Percentiles rank a stretch among this genome's conserved stretches.
These are phyloP conservation scores for Mormyrus iriodes DNA, from an alignment of 2,113 vertebrate genomes.

Conservation along the genomic window DNA sequence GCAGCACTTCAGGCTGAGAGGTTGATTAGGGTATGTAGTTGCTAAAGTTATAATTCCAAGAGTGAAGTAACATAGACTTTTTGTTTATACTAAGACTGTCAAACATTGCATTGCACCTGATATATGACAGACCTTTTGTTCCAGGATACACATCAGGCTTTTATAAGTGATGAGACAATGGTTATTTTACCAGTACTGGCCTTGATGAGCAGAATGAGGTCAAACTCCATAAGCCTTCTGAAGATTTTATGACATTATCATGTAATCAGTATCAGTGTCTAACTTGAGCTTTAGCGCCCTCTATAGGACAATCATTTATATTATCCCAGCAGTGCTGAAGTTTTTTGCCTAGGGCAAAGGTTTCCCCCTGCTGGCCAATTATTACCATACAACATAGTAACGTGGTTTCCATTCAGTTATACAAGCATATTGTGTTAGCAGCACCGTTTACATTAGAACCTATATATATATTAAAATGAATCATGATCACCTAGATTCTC, in stretches of 20 bases:
- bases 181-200: not conserved
- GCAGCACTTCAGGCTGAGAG: not conserved
- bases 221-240: not conserved
- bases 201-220: not conserved
- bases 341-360: not conserved
- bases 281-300: not conserved
- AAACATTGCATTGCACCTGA: not conserved
- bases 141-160: not conserved
- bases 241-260: not conserved
- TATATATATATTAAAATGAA: not conserved
- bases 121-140: not conserved
- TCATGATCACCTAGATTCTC: not conserved
- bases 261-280: not conserved
- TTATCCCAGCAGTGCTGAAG: not conserved
- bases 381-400: not conserved
- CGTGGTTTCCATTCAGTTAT: not conserved
- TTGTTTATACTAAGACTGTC: not conserved
- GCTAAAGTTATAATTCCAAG: not conserved
- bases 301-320: not conserved
- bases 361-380: not conserved
- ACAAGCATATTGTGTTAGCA: not conserved
- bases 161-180: not conserved
- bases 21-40: not conserved
- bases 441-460: not conserved
- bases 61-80: not conserved